Conservation (phyloP, 2,888 invertebrate species). For the Lasioglossum calceatum region DNA sequence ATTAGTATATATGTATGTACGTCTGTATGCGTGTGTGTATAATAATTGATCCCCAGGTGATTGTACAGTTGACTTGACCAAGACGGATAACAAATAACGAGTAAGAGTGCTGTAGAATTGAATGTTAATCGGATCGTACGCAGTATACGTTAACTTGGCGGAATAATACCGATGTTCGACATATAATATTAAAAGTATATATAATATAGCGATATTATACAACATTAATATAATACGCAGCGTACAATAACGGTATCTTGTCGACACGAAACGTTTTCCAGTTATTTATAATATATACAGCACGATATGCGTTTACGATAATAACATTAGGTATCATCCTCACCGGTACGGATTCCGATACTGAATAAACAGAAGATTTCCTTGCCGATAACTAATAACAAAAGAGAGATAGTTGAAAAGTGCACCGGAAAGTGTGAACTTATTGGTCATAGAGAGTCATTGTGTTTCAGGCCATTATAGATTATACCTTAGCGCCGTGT, state of each 20-base stretch:
- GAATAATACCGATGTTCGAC: constrained; percentile 51
- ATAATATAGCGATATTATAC: background rate
- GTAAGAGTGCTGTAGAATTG: background rate
- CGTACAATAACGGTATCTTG: background rate
- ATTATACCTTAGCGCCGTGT: constrained; percentile 86
- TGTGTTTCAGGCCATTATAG: constrained; percentile 69
- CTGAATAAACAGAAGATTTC: constrained; percentile 62
- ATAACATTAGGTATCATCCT: constrained; percentile 57
- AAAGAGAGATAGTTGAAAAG: constrained; percentile 67
- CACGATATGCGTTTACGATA: constrained; percentile 43
- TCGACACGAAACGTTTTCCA: constrained; percentile 22
- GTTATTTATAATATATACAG: constrained; percentile 26
- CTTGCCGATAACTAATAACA: constrained; percentile 65
- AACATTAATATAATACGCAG: constrained; percentile 2
- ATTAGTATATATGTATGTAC: background rate
- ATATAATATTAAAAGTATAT: background rate
- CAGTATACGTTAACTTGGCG: background rate
- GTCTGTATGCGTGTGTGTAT: background rate
- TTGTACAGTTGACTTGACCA: background rate
- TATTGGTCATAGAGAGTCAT: constrained; percentile 64
- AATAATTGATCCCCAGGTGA: background rate
- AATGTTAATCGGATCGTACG: background rate
- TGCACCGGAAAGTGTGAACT: constrained; percentile 67
- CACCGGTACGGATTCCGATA: constrained; percentile 64
- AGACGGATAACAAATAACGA: background rate